Evolutionary conservation across 2,113 vertebrate genomes (phyloP).

Genomic region (Cercopithecus mona): DNA sequence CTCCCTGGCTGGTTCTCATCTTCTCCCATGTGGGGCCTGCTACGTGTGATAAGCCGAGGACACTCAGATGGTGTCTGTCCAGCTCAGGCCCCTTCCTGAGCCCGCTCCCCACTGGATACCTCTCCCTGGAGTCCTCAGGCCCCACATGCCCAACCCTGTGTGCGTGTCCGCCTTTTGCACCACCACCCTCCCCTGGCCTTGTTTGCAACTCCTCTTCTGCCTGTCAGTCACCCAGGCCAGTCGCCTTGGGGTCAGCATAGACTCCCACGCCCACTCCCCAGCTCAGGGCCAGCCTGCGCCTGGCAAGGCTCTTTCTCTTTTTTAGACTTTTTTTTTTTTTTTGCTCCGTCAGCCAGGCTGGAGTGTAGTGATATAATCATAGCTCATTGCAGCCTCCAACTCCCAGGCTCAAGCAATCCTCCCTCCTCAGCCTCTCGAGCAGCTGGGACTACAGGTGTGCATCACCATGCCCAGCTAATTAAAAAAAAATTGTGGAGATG

Average conservation of each 20-base stretch:
- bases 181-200: neutral
- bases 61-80: neutral
- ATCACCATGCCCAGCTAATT: too few species aligned
- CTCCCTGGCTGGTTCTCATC: neutral
- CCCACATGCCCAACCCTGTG: neutral
- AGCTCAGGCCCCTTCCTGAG: neutral
- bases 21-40: neutral
- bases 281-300: neutral
- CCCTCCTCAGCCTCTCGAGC: too few species aligned
- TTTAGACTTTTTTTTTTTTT: too few species aligned
- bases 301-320: neutral
- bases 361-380: too few species aligned
- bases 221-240: neutral
- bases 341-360: too few species aligned
- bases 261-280: neutral
- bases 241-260: neutral
- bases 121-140: neutral
- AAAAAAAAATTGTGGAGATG: too few species aligned
- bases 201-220: neutral
- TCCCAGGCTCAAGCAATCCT: too few species aligned
- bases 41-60: neutral
- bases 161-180: fast-evolving
- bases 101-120: neutral
- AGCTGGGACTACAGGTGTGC: too few species aligned
- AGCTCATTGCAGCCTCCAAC: too few species aligned